Evolutionary conservation across 2,797 vertebrate genomes (phyloP).

Genomic region (Kryptolebias ocellatus): DNA sequence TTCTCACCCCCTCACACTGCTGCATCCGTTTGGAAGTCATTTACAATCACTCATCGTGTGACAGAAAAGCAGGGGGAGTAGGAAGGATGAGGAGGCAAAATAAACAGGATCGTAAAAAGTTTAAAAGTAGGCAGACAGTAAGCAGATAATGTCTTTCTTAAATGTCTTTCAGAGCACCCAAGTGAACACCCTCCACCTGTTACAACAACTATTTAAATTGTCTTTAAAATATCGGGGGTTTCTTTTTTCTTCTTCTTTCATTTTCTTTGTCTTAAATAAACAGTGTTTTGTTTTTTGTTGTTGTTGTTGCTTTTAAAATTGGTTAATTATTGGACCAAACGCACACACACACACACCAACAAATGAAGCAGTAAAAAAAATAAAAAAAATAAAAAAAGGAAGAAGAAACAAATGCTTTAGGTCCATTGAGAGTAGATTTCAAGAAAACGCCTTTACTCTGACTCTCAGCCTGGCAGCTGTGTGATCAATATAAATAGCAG

Average conservation of each 20-base stretch:
- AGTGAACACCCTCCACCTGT: slow-evolving; percentile 10
- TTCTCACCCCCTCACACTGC: slow-evolving; percentile 48
- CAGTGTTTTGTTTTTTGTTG: too few relatives aligned
- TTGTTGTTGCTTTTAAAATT: too few relatives aligned
- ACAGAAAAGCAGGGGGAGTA: slow-evolving; percentile 46
- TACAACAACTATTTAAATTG: not conserved
- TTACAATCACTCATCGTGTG: slow-evolving; percentile 64
- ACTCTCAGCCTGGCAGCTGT: slow-evolving; percentile 59
- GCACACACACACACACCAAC: too few relatives aligned
- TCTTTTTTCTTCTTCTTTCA: slow-evolving; percentile 6
- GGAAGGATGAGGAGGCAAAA: slow-evolving; percentile 48
- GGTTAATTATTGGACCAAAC: too few relatives aligned
- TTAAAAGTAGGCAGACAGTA: slow-evolving; percentile 44
- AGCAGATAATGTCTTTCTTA: slow-evolving; percentile 47
- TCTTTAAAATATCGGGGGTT: not conserved
- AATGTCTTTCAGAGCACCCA: slow-evolving; percentile 33
- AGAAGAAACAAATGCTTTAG: slow-evolving; percentile 7
- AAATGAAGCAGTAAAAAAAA: too few relatives aligned
- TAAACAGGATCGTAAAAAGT: slow-evolving; percentile 62
- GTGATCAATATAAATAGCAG: slow-evolving; percentile 75
- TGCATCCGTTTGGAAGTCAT: slow-evolving; percentile 50
- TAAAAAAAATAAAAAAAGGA: slow-evolving; percentile 9
- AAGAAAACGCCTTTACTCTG: slow-evolving; percentile 55
- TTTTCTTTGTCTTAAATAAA: too few relatives aligned
- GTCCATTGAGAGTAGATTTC: slow-evolving; percentile 28